Base-by-base conservation (phyloP, 2,797 vertebrate genomes). In the Enteromius trimaculatus region DNA sequence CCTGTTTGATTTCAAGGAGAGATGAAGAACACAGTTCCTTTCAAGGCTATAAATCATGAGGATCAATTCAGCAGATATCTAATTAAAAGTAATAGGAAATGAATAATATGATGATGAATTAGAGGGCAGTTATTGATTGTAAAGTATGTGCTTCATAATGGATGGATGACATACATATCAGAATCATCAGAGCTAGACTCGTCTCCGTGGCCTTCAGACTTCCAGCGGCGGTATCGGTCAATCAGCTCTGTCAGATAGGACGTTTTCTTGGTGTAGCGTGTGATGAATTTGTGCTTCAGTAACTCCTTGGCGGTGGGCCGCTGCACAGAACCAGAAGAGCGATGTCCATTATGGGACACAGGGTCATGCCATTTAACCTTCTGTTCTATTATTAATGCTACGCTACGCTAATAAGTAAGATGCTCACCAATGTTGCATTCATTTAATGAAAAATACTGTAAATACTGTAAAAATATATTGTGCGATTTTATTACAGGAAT, bases 151-250 rank as follows among this genome's bases (percentile, higher is more conserved):
- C 26, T 44, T 58, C 26, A 34, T 44, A 66, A 55, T 60, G 49
- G 55, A 42, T 74, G 58, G n/a, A 60, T 84, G 42, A 51, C 94
- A 69, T 92, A 99, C 98, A 98, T 96, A 86, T 99, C 98, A 0
- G 98, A 99, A 91, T 99, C 98, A 0, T 98, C 98, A 0, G 98
- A 99, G 90, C 98, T 99, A 86, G 97, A 99, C 86, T 99, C 98
- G 23, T 99, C 98, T 0, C 97, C 97, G 0, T 99, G 98, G 2
- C 98, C 97, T 91, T 99, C 98, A 0, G 98, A 97, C 88, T 97
- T 99, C 98, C 98, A 99, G 92, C 97, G 98, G 78, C 97, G 96
- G 92, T 98, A 99, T 7, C 98, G 96, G 87, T 99, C 98, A 0
- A 99, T 98, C 85, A 97, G 94, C 88, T 97, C 96, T 4, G 95